Percentiles rank a stretch among this genome's conserved stretches.
phyloP scores from a whole-genome alignment of 1,140 invertebrate species.

The Cydia fagiglandana region DNA sequence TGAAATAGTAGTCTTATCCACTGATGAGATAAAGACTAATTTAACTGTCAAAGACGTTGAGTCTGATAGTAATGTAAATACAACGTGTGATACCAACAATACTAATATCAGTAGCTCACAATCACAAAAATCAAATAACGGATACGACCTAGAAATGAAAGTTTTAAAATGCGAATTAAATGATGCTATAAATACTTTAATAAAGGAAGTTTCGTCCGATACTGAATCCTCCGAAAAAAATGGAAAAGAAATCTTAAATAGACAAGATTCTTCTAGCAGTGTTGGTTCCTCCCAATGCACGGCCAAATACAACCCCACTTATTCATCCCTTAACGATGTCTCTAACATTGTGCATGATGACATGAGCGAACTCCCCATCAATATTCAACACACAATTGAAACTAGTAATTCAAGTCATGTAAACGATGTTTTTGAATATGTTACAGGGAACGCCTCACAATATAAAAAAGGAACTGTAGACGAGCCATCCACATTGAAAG shows the following conservation, averaged over 20 bases:
- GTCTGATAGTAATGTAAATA: constrained; percentile 33
- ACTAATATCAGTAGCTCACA: not conserved
- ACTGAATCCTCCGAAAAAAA: constrained; percentile 56
- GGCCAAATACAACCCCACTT: constrained; percentile 76
- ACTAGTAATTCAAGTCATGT: constrained; percentile 56
- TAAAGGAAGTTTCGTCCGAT: constrained; percentile 70
- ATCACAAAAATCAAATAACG: constrained; percentile 38
- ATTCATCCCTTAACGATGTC: constrained; percentile 75
- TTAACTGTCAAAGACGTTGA: constrained; percentile 67
- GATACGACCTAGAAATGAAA: constrained; percentile 70
- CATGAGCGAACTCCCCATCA: constrained; percentile 36
- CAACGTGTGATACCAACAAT: constrained; percentile 23
- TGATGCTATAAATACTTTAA: constrained; percentile 72
- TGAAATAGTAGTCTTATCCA: constrained; percentile 67
- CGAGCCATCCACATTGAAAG: constrained; percentile 55
- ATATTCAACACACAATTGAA: constrained; percentile 30
- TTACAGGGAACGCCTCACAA: constrained; percentile 44
- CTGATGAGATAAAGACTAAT: constrained; percentile 65
- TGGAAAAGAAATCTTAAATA: constrained; percentile 55
- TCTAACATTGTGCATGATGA: constrained; percentile 70
- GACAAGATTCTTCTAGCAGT: constrained; percentile 78
- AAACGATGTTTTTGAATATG: constrained; percentile 65
- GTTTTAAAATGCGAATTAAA: constrained; percentile 74
- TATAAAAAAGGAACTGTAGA: constrained; percentile 38
- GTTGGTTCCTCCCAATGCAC: constrained; percentile 77